These are phyloP conservation scores for Gymnoscopelus microlampas DNA, from an alignment of 2,797 vertebrate genomes.

Conservation along the genomic window DNA sequence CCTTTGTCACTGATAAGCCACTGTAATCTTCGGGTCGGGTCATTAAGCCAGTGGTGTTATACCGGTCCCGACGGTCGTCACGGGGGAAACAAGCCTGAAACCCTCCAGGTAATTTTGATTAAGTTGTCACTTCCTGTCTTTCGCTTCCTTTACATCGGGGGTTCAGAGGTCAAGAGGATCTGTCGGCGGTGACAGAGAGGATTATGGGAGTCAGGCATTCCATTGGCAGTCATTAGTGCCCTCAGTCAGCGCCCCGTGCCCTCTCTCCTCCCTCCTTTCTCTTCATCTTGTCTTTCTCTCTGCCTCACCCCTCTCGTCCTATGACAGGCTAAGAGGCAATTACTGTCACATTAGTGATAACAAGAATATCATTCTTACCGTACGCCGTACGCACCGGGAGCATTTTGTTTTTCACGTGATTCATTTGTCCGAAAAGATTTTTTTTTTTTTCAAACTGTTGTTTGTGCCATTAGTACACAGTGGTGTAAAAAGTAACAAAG, in stretches of 20 bases:
- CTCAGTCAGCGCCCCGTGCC: constrained; percentile 77
- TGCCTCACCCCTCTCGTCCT: constrained; percentile 75
- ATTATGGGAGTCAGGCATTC: constrained; percentile 85
- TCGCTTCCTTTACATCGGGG: constrained; percentile 69
- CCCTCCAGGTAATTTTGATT: constrained; percentile 70
- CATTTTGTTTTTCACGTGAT: too few relatives aligned
- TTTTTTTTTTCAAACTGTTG: too few relatives aligned
- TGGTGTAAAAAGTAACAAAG: too few relatives aligned
- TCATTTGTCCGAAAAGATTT: too few relatives aligned
- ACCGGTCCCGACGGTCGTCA: constrained; percentile 37
- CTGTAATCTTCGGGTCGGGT: neutral
- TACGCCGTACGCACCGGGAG: too few relatives aligned
- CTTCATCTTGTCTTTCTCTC: constrained; percentile 70
- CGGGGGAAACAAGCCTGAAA: constrained; percentile 59
- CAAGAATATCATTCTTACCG: constrained; percentile 65
- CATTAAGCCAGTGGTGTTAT: neutral
- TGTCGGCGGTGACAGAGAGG: constrained; percentile 82
- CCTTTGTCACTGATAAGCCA: neutral
- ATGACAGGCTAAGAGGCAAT: constrained; percentile 84
- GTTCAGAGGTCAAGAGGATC: constrained; percentile 86
- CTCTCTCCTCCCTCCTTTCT: constrained; percentile 59
- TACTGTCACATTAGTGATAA: constrained; percentile 85
- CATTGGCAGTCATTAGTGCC: constrained; percentile 82
- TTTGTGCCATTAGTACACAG: too few relatives aligned
- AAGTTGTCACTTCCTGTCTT: constrained; percentile 81